A percentile compares a stretch with the other conserved stretches of the same genome.
phyloP scores from a whole-genome alignment of 2,888 invertebrate species.

The Pristionchus entomophagus region DNA sequence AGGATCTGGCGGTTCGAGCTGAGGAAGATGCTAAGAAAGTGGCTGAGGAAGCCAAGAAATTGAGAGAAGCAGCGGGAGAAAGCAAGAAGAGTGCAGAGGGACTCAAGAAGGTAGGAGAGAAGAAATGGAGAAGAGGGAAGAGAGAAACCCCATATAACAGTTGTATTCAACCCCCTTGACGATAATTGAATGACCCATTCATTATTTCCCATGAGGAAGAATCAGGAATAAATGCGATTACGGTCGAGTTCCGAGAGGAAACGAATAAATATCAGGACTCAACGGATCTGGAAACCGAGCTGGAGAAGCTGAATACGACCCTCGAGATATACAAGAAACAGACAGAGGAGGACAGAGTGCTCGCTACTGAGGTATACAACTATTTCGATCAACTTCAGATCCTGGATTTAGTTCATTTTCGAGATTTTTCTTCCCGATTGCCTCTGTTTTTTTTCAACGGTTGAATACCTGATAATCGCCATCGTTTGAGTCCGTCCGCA shows the following conservation, averaged over 20 bases:
- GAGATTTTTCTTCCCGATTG: neutral
- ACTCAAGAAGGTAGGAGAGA: conserved; percentile 50
- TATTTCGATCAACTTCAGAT: neutral
- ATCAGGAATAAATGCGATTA: too few relatives aligned
- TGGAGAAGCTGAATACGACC: conserved; percentile 58
- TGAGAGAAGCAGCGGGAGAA: conserved; percentile 52
- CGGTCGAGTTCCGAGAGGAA: too few relatives aligned
- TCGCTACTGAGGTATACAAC: conserved; percentile 59
- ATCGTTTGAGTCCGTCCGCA: conserved; percentile 56
- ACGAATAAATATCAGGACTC: too few relatives aligned
- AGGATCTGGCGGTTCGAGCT: conserved; percentile 53
- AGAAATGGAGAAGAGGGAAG: neutral
- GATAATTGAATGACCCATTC: too few relatives aligned
- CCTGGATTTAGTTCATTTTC: neutral
- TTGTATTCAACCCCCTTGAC: too few relatives aligned
- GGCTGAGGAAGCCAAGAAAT: conserved; percentile 53
- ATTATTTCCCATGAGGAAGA: too few relatives aligned
- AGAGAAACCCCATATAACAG: too few relatives aligned
- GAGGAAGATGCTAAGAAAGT: conserved; percentile 62
- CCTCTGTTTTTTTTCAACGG: neutral
- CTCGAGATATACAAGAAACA: conserved; percentile 63
- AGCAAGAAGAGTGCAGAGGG: conserved; percentile 57
- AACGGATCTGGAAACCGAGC: conserved; percentile 53
- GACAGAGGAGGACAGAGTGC: conserved; percentile 61
- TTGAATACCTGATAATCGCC: neutral